phyloP scores from a whole-genome alignment of 1,140 invertebrate species.

The Bombus vancouverensis region DNA sequence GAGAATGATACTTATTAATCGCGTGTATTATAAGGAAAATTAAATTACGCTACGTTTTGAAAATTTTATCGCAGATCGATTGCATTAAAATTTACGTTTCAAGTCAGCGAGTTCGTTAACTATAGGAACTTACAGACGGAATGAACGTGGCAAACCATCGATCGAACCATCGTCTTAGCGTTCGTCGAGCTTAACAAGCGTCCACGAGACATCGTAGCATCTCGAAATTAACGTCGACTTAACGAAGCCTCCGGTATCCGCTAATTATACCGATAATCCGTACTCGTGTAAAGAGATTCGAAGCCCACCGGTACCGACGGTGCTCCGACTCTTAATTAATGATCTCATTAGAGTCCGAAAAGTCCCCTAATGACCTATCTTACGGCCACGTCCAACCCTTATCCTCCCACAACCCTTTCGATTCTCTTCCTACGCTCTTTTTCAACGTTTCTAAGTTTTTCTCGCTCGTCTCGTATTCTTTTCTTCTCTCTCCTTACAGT shows the following conservation, averaged over 20 bases:
- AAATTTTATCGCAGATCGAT: too few relatives aligned
- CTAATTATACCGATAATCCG: slow-evolving; percentile 40
- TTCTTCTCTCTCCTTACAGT: too few relatives aligned
- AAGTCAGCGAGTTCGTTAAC: too few relatives aligned
- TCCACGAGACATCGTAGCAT: neutral
- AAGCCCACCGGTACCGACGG: neutral
- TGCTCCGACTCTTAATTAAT: slow-evolving; percentile 25
- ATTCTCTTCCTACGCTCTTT: neutral
- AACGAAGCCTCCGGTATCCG: slow-evolving; percentile 33
- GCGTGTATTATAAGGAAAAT: too few relatives aligned
- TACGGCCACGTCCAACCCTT: slow-evolving; percentile 5
- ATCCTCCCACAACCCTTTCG: neutral
- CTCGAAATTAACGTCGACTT: slow-evolving; percentile 23
- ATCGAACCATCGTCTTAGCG: neutral
- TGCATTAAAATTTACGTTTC: too few relatives aligned
- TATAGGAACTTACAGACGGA: too few relatives aligned
- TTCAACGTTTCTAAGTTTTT: neutral
- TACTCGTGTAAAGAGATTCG: slow-evolving; percentile 37
- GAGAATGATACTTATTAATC: too few relatives aligned
- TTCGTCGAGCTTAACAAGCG: slow-evolving; percentile 7
- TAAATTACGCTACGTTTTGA: too few relatives aligned
- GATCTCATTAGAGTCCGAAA: slow-evolving; percentile 41
- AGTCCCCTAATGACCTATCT: slow-evolving; percentile 36
- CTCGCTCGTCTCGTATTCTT: neutral
- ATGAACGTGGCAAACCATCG: too few relatives aligned